A percentile compares a stretch with the other conserved stretches of the same genome.
These are phyloP conservation scores for Phortica magna DNA, from an alignment of 2,888 invertebrate species.

Conservation along the genomic window DNA sequence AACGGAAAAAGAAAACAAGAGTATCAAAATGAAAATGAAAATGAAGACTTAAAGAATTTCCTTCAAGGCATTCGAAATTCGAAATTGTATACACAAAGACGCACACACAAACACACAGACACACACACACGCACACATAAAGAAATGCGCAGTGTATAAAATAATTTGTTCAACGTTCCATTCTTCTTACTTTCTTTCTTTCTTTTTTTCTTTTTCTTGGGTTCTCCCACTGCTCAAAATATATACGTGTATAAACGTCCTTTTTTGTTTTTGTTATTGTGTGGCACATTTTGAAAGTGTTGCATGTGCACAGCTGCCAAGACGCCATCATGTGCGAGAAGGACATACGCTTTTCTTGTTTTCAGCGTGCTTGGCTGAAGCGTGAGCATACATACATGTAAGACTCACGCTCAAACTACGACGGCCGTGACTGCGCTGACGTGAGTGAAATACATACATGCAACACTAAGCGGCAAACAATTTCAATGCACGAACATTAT, in stretches of 20 bases:
- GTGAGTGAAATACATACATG: too few relatives aligned
- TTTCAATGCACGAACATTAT: not conserved
- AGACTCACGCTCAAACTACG: too few relatives aligned
- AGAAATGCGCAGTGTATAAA: not conserved
- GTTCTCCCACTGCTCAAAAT: not conserved
- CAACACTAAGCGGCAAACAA: slow-evolving; percentile 45
- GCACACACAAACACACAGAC: not conserved
- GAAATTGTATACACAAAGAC: not conserved
- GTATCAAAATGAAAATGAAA: not conserved
- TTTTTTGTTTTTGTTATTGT: not conserved
- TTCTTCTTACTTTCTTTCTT: not conserved
- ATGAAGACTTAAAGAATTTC: not conserved
- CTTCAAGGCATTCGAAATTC: too few relatives aligned
- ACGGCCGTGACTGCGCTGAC: not conserved
- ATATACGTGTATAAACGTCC: not conserved
- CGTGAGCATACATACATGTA: not conserved
- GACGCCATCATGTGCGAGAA: not conserved
- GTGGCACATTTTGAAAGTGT: not conserved
- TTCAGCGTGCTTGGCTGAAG: too few relatives aligned
- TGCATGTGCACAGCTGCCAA: slow-evolving; percentile 10
- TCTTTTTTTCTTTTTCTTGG: not conserved
- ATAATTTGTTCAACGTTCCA: not conserved
- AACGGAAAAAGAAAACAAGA: not conserved
- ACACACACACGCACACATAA: not conserved
- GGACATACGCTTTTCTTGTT: not conserved